Percentiles rank a stretch among this genome's conserved stretches.
Conservation (phyloP, 2,797 vertebrate species). For the Diplodus puntazzo region DNA sequence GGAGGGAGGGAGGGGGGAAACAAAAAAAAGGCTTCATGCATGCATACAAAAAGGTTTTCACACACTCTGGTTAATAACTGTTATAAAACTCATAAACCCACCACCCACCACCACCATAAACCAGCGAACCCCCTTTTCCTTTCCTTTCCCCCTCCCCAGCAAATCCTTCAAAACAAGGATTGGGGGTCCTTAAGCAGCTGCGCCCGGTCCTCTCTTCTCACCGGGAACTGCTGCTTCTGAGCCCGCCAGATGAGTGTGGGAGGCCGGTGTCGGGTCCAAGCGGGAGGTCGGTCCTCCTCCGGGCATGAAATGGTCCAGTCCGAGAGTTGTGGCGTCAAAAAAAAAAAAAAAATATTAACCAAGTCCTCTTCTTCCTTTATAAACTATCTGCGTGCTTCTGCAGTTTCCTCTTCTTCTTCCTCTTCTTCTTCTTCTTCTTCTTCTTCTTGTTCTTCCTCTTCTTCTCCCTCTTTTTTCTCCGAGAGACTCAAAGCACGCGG, state of each 20-base stretch:
- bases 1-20: constrained; percentile 11
- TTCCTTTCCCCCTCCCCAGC: constrained; percentile 25
- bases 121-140: constrained; percentile 43
- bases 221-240: constrained; percentile 67
- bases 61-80: constrained; percentile 64
- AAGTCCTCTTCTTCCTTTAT: constrained; percentile 53
- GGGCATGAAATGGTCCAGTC: constrained; percentile 56
- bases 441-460: constrained; percentile 23
- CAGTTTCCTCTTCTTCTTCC: constrained; percentile 15
- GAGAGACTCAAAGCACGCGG: constrained; percentile 26
- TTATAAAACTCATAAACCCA: constrained; percentile 69
- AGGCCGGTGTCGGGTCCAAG: constrained; percentile 60
- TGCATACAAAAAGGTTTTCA: constrained; percentile 36
- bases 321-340: constrained; percentile 40
- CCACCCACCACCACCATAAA: constrained; percentile 30
- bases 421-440: constrained; percentile 39
- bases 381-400: constrained; percentile 41
- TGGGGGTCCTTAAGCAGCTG: constrained; percentile 49
- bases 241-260: constrained; percentile 53
- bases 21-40: constrained; percentile 56
- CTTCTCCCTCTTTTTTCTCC: constrained; percentile 26
- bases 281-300: constrained; percentile 44
- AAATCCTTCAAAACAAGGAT: constrained; percentile 66
- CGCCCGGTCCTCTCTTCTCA: constrained; percentile 62
- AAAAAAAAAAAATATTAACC: constrained; percentile 9